Evolutionary conservation across 2,888 invertebrate genomes (phyloP), one percentile per base, ranked within the genome.

Genomic region (Drosophila leonis): DNA sequence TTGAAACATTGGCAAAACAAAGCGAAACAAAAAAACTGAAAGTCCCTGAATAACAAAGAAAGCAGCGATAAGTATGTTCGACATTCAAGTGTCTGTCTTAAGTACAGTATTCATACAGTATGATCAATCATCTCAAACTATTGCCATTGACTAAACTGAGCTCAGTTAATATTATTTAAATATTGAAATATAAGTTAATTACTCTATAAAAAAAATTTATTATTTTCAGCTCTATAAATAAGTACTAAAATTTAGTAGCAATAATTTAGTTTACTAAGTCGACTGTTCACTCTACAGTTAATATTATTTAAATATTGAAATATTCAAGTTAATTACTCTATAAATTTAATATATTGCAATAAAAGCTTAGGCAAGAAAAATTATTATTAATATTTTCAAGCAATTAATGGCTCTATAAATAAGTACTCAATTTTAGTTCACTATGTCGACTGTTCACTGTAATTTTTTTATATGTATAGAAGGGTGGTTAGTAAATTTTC

Each of bases 1-100:
- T 59, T 46, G 37, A 15, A 33, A 15, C 15, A 12, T 65, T 57
- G 33, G 27, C 57, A 48, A 41, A 59, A 51, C 20, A 55, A 55
- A 41, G 64, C n/a, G 4, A 48, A 39, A n/a, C 24, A 18, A 20
- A 46, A 18, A 20, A 46, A 55, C 20, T 31, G 55, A 56, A 46
- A 56, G 13, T 35, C 35, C 4, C 42, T 33, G 7, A 20, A 37
- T 15, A 39, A 46, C 37, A 55, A 37, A 37, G 20, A 63, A 20
- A 13, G 35, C 15, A 27, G 35, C n/a, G 42, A 33, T 24, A 18
- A 1, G 3, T 2, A 49, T 31, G 24, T 41, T 9, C 15, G 29
- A 20, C 5, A 31, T 5, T 3, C 18, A 44, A 15, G 1, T 41
- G 15, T 15, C 15, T 5, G 37, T 37, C 15, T 3, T 4, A n/a